phyloP scores from a whole-genome alignment of 2,888 invertebrate genomes.

The Seira ritae region DNA sequence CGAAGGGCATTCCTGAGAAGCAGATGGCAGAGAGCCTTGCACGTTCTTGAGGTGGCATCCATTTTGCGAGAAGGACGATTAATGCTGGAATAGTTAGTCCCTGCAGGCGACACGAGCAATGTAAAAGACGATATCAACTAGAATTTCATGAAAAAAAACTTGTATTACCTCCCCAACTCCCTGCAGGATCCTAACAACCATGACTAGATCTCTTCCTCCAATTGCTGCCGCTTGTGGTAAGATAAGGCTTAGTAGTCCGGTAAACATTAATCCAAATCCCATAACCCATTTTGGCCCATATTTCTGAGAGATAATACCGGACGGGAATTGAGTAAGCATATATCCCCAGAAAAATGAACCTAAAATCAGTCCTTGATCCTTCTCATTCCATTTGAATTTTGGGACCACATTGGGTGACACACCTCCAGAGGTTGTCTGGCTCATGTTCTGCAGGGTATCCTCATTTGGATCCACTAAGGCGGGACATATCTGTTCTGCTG shows the following conservation, averaged over 20 bases:
- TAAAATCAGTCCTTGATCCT: slow-evolving; percentile 66
- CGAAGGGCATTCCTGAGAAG: slow-evolving; percentile 85
- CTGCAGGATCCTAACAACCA: slow-evolving; percentile 81
- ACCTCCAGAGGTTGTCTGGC: neutral
- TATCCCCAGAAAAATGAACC: slow-evolving; percentile 89
- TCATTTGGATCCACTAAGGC: neutral
- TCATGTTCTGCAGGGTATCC: neutral
- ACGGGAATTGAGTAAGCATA: slow-evolving; percentile 85
- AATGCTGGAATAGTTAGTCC: slow-evolving; percentile 45
- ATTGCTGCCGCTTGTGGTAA: slow-evolving; percentile 86
- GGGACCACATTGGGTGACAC: neutral
- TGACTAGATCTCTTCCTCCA: slow-evolving; percentile 84
- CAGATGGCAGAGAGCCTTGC: slow-evolving; percentile 77
- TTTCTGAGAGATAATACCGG: slow-evolving; percentile 86
- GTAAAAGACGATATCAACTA: neutral
- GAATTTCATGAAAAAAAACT: too few relatives aligned
- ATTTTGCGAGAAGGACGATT: slow-evolving; percentile 59
- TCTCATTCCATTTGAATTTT: slow-evolving; percentile 60
- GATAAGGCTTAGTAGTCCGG: slow-evolving; percentile 83
- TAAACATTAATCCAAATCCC: slow-evolving; percentile 88
- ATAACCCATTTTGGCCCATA: slow-evolving; percentile 91
- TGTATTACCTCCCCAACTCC: slow-evolving; percentile 16
- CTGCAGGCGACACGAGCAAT: slow-evolving; percentile 7
- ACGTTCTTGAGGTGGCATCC: slow-evolving; percentile 64
- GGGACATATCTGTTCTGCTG: neutral